Base-by-base conservation (phyloP, 1,140 invertebrate species). In the Neodiprion fabricii region DNA sequence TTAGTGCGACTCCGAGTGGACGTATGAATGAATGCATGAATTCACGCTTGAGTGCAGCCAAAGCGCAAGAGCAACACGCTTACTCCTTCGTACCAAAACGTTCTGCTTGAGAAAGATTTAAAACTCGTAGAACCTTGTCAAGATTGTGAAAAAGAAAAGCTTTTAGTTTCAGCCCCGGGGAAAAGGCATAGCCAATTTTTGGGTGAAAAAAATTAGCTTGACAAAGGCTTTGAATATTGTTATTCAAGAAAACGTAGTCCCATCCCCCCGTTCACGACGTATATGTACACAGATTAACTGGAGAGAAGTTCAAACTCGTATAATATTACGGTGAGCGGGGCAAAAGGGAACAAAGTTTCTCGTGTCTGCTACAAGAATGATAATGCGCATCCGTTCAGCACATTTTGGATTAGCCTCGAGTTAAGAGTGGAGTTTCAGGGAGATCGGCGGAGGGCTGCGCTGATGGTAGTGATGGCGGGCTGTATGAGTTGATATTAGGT, bases 321-420 rank as follows among this genome's bases (percentile, higher is more conserved):
- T 77, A 80, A 77, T 69, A 81, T 81, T 76, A 78, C 75, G 48
- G 48, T 5, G 61, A 70, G 7, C 67, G 53, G 61, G 8, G 47
- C 48, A 48, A 70, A n/a, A 68, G 47, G 65, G 53, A 72, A 48
- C 11, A 84, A 85, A 83, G 80, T 84, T 84, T 79, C 73, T 77
- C 76, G 78, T 80, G 79, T 80, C 79, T 85, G 83, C 83, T 80
- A 79, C 83, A 83, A 83, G 83, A 85, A 85, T 85, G 84, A 85
- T 85, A 85, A 85, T 85, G 83, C 72, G 77, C 74, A 79, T 76
- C 77, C 71, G 79, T 78, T 78, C 77, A 76, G 82, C 82, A 84
- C 82, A 79, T 84, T 84, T 84, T 81, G 84, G 82, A 85, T 85
- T 84, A 83, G 80, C 74, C 79, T 79, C 78, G 77, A 76, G 81